Evolutionary conservation across 2,113 vertebrate species (phyloP).

Genomic region (Lophius piscatorius): DNA sequence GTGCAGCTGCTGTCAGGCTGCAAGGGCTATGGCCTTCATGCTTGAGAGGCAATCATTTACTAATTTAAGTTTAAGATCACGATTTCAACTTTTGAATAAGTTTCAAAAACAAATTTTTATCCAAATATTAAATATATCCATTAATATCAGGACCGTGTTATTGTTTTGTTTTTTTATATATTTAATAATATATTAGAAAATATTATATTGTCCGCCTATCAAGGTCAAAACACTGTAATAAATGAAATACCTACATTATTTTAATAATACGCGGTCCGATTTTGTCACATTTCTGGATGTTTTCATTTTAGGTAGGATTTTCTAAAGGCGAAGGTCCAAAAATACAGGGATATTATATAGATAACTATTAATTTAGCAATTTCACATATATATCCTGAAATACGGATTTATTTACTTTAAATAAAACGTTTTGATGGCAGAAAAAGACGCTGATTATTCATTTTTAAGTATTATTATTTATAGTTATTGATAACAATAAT

Average conservation of each 20-base stretch:
- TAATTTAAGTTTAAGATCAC: neutral
- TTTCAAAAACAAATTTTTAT: neutral
- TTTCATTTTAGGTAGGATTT: too few relatives aligned
- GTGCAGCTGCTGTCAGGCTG: slow-evolving; percentile 15
- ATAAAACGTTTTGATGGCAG: neutral
- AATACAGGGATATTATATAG: too few relatives aligned
- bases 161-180: neutral
- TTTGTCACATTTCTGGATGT: neutral
- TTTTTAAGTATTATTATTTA: too few relatives aligned
- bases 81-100: neutral
- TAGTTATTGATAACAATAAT: too few relatives aligned
- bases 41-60: neutral
- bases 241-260: neutral
- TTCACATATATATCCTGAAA: too few relatives aligned
- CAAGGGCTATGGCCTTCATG: slow-evolving; percentile 40
- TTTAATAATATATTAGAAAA: neutral
- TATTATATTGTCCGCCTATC: neutral
- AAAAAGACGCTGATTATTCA: neutral
- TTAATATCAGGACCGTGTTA: neutral
- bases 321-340: too few relatives aligned
- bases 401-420: neutral
- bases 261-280: neutral
- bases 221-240: neutral
- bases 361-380: neutral
- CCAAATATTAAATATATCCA: neutral